These are phyloP conservation scores for Phasia obesa DNA, from an alignment of 2,888 invertebrate species.

Conservation along the genomic window DNA sequence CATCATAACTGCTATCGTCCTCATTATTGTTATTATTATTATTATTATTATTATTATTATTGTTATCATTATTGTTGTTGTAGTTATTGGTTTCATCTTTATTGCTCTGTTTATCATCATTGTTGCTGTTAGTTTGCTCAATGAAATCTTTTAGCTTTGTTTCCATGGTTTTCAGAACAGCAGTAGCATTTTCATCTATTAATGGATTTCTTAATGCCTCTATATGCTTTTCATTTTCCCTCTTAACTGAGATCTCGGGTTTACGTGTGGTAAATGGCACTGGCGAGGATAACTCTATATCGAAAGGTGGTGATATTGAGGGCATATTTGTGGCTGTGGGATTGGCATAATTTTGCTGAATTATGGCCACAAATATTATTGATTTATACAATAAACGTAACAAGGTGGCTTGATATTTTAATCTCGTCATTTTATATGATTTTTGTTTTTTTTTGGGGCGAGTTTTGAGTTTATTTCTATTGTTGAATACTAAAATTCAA, in stretches of 20 bases:
- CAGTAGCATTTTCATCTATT: slow-evolving; percentile 24
- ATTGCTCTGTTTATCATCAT: too few species aligned
- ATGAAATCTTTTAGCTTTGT: slow-evolving; percentile 64
- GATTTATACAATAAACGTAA: slow-evolving; percentile 76
- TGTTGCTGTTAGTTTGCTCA: slow-evolving; percentile 52
- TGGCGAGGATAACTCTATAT: slow-evolving; percentile 69
- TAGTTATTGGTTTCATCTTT: too few species aligned
- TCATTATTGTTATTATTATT: slow-evolving; percentile 11
- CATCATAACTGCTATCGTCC: slow-evolving; percentile 46
- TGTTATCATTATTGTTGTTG: too few species aligned
- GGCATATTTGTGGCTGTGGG: slow-evolving; percentile 41
- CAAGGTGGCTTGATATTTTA: slow-evolving; percentile 68
- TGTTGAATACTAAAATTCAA: slow-evolving; percentile 2
- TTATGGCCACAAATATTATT: slow-evolving; percentile 76
- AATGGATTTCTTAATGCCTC: slow-evolving; percentile 15
- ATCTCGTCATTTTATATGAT: slow-evolving; percentile 73
- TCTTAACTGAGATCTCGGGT: slow-evolving; percentile 55
- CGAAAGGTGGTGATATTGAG: slow-evolving; percentile 34
- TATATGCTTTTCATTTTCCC: slow-evolving; percentile 13
- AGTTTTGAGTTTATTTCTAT: neutral
- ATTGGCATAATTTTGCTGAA: slow-evolving; percentile 74
- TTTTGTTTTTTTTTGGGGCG: slow-evolving; percentile 10
- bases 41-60: neutral
- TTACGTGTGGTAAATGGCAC: slow-evolving; percentile 71
- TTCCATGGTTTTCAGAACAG: slow-evolving; percentile 28